Evolutionary conservation across 2,797 vertebrate species (phyloP).

Genomic region (Thripadectes ignobilis): DNA sequence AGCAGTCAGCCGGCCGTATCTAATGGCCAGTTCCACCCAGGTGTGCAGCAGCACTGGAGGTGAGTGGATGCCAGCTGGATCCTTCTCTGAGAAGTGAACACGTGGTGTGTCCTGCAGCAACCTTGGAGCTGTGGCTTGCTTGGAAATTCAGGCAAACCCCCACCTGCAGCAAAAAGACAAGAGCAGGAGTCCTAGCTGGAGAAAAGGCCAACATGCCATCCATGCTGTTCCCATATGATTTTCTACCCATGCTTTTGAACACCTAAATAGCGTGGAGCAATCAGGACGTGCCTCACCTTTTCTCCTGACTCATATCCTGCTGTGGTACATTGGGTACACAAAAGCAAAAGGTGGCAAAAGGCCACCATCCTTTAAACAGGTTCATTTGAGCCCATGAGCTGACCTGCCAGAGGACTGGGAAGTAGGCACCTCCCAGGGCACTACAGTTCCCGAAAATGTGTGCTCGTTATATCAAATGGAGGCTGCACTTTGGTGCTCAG

Average conservation of each 20-base stretch:
- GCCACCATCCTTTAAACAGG: background rate
- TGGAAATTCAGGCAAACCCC: background rate
- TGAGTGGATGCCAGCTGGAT: rapidly evolving
- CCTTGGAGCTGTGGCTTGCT: background rate
- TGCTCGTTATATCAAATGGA: background rate
- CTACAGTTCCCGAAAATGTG: rapidly evolving
- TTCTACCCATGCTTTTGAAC: background rate
- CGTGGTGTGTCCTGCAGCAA: background rate
- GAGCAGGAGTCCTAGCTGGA: background rate
- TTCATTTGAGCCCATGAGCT: rapidly evolving
- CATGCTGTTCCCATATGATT: rapidly evolving
- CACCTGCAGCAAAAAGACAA: background rate
- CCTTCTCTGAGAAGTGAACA: rapidly evolving
- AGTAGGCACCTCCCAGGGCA: background rate
- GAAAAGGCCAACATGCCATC: background rate
- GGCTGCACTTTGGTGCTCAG: background rate
- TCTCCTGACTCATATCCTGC: conserved; percentile 23
- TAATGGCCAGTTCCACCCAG: background rate
- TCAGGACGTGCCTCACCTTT: background rate
- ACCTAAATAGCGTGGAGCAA: background rate
- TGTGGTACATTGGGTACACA: background rate
- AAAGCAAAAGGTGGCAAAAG: background rate
- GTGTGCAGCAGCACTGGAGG: rapidly evolving
- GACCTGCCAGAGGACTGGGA: background rate
- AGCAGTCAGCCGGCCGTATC: rapidly evolving